A percentile compares a stretch with the other conserved stretches of the same genome.
phyloP scores from a whole-genome alignment of 2,888 invertebrate genomes.

The Drosophila infuscata region DNA sequence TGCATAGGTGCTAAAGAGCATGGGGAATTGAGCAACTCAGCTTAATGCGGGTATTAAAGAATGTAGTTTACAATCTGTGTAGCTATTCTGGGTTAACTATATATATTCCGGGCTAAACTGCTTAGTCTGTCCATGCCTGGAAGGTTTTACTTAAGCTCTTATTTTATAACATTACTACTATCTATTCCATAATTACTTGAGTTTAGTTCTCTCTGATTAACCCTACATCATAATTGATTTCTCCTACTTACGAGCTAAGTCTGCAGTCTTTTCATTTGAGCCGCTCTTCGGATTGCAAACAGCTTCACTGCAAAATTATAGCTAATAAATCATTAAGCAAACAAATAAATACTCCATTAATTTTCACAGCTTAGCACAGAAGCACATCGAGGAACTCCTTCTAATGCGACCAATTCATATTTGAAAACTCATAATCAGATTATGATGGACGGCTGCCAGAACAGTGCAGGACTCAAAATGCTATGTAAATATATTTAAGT shows the following conservation, averaged over 20 bases:
- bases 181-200: not conserved
- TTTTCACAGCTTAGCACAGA: slow-evolving; percentile 70
- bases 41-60: slow-evolving; percentile 9
- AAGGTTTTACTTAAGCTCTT: not conserved
- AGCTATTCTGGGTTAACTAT: not conserved
- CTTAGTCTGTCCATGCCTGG: not conserved
- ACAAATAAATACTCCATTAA: slow-evolving; percentile 78
- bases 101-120: not conserved
- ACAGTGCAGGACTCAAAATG: slow-evolving; percentile 39
- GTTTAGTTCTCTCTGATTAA: not conserved
- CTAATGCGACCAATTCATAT: slow-evolving; percentile 68
- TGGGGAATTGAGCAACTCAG: slow-evolving; percentile 29
- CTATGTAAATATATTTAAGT: slow-evolving; percentile 67
- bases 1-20: slow-evolving; percentile 45
- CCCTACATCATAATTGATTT: not conserved
- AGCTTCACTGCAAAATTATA: slow-evolving; percentile 38
- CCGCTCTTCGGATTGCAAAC: slow-evolving; percentile 27
- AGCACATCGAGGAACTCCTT: slow-evolving; percentile 21
- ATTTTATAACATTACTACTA: not conserved
- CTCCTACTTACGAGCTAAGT: slow-evolving; percentile 3
- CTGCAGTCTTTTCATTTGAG: slow-evolving; percentile 8
- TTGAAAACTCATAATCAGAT: slow-evolving; percentile 72
- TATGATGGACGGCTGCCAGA: slow-evolving; percentile 48
- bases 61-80: slow-evolving; percentile 14
- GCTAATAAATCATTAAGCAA: slow-evolving; percentile 73